Conservation (phyloP, 2,113 vertebrate genomes). For the Struthidea cinerea region DNA sequence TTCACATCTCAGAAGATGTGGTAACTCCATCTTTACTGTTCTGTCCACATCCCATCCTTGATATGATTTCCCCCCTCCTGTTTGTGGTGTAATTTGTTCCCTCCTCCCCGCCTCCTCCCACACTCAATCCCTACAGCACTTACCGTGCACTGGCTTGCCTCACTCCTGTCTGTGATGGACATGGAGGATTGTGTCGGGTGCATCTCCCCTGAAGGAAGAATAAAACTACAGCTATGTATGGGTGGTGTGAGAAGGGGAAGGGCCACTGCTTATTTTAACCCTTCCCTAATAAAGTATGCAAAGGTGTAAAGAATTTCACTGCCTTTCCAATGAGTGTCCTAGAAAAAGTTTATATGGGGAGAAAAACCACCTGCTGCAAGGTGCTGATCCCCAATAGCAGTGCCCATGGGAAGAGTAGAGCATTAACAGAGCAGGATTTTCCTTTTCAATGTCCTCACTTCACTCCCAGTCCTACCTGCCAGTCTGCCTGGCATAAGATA, state of each 20-base stretch:
- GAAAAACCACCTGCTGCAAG: neutral
- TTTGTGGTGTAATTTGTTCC: neutral
- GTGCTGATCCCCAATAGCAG: neutral
- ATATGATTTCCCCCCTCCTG: neutral
- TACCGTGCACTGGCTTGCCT: conserved; percentile 73
- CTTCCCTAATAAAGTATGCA: neutral
- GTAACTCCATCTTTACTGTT: neutral
- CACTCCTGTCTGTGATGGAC: conserved; percentile 62
- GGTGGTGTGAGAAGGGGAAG: neutral
- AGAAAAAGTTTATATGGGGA: neutral
- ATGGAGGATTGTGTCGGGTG: conserved; percentile 37
- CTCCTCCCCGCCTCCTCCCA: neutral
- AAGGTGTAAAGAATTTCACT: neutral
- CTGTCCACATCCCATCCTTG: neutral
- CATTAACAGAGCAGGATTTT: neutral
- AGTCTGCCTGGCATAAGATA: neutral
- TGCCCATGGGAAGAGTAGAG: neutral
- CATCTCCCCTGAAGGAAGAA: conserved; percentile 60
- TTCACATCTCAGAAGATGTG: neutral
- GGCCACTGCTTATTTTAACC: neutral
- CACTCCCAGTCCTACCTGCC: neutral
- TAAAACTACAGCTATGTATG: neutral
- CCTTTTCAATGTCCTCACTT: neutral
- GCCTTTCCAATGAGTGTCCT: neutral
- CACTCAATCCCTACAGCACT: neutral